These are phyloP conservation scores for Pammene fasciana DNA, from an alignment of 2,888 invertebrate genomes.

Conservation along the genomic window DNA sequence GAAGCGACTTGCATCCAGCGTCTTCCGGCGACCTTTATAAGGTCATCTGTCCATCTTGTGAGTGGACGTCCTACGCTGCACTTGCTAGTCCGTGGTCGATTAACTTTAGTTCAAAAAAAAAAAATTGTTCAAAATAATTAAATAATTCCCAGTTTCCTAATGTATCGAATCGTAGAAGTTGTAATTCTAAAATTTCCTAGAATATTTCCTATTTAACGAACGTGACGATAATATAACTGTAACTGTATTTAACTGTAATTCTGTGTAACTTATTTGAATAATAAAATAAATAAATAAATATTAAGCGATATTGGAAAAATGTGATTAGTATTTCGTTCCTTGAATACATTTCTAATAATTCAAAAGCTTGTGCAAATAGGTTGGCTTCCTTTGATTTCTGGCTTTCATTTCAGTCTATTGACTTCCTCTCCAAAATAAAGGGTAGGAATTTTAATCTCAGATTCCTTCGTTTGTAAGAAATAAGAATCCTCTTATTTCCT, in stretches of 20 bases:
- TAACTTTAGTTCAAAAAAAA: too few species aligned
- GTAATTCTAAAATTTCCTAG: constrained; percentile 2
- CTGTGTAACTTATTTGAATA: too few species aligned
- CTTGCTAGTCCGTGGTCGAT: too few species aligned
- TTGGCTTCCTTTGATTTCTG: constrained; percentile 61
- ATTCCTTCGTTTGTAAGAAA: constrained; percentile 51
- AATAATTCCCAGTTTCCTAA: too few species aligned
- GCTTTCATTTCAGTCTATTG: constrained; percentile 68
- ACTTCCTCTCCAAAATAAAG: constrained; percentile 62
- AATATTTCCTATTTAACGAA: constrained; percentile 18
- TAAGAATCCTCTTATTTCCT: constrained; percentile 47
- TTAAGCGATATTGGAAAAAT: constrained; percentile 27
- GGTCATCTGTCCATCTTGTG: too few species aligned
- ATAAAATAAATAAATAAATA: too few species aligned
- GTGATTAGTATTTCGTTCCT: constrained; percentile 35
- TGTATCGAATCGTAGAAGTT: neutral
- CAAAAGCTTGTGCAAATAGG: constrained; percentile 56
- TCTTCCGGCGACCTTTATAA: too few species aligned
- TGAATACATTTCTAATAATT: constrained; percentile 43
- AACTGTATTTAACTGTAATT: too few species aligned
- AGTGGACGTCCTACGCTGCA: too few species aligned
- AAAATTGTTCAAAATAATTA: too few species aligned
- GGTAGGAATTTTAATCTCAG: constrained; percentile 67
- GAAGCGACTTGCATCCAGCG: too few species aligned
- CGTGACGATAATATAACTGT: constrained; percentile 16